Conservation (phyloP, 2,797 vertebrate genomes). For the Nasua narica region DNA sequence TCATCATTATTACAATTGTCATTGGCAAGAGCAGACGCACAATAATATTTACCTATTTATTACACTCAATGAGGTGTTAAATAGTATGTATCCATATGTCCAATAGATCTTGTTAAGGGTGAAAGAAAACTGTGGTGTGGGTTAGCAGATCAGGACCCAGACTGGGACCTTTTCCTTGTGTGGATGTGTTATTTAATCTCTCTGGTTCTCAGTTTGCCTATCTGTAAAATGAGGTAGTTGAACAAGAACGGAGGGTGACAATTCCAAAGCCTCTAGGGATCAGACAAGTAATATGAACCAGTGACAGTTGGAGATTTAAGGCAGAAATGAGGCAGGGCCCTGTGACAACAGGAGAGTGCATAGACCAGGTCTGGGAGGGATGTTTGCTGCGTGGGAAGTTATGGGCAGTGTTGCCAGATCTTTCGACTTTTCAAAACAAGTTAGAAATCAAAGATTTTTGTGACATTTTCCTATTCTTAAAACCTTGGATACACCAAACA, state of each 20-base stretch:
- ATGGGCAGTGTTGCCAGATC: not conserved
- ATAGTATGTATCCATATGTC: not conserved
- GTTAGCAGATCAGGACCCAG: not conserved
- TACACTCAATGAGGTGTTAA: not conserved
- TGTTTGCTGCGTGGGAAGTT: not conserved
- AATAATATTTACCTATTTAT: conserved; percentile 32
- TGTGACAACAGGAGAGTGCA: not conserved
- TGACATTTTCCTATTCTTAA: not conserved
- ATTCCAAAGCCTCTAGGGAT: not conserved
- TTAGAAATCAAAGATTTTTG: not conserved
- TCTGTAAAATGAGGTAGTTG: not conserved
- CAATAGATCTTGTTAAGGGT: not conserved
- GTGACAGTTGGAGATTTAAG: not conserved
- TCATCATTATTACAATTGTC: not conserved
- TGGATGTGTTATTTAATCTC: not conserved
- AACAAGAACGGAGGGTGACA: not conserved
- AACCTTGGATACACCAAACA: not conserved
- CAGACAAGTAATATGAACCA: not conserved
- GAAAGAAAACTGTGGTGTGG: not conserved
- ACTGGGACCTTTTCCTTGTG: not conserved
- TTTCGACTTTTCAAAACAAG: conserved; percentile 4
- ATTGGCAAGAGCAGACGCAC: not conserved
- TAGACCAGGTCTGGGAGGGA: not conserved
- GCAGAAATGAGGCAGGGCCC: not conserved
- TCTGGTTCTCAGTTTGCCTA: not conserved